A percentile compares a stretch with the other conserved stretches of the same genome.
These are phyloP conservation scores for Tragelaphus oryx DNA, from an alignment of 2,797 vertebrate genomes.

Conservation along the genomic window DNA sequence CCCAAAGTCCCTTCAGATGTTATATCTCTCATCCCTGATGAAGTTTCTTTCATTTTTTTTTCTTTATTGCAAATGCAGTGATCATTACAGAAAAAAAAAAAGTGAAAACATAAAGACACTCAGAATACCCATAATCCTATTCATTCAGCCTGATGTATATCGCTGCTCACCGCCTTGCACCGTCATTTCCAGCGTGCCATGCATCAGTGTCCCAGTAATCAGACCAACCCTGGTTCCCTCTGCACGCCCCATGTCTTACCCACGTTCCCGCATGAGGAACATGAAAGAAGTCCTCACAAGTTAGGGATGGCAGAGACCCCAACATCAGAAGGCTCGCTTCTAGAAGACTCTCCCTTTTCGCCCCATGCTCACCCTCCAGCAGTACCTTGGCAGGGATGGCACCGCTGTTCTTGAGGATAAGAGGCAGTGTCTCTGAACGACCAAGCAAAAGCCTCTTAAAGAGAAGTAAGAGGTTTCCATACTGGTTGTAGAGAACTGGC, in stretches of 20 bases:
- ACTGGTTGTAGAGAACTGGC: conserved; percentile 79
- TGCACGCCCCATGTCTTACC: background rate
- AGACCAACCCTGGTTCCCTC: background rate
- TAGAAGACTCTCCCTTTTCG: background rate
- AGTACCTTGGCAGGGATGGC: conserved; percentile 80
- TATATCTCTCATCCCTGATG: too few species aligned
- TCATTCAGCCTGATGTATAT: background rate
- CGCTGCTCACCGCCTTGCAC: too few species aligned
- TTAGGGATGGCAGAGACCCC: background rate
- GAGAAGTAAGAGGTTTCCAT: conserved; percentile 84
- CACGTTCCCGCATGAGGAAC: background rate
- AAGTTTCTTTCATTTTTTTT: too few species aligned
- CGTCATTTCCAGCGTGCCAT: background rate
- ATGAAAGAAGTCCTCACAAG: background rate
- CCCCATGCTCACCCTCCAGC: fast-evolving
- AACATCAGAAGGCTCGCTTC: background rate
- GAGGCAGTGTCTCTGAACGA: conserved; percentile 76
- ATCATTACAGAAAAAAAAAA: background rate
- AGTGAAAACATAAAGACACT: background rate
- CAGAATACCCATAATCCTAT: background rate
- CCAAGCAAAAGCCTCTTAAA: conserved; percentile 86
- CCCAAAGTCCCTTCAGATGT: too few species aligned
- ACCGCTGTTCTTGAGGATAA: conserved; percentile 88
- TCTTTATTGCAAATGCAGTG: background rate
- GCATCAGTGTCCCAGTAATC: background rate